These are phyloP conservation scores for Ranitomeya variabilis DNA, from an alignment of 2,113 vertebrate species.

Conservation along the genomic window DNA sequence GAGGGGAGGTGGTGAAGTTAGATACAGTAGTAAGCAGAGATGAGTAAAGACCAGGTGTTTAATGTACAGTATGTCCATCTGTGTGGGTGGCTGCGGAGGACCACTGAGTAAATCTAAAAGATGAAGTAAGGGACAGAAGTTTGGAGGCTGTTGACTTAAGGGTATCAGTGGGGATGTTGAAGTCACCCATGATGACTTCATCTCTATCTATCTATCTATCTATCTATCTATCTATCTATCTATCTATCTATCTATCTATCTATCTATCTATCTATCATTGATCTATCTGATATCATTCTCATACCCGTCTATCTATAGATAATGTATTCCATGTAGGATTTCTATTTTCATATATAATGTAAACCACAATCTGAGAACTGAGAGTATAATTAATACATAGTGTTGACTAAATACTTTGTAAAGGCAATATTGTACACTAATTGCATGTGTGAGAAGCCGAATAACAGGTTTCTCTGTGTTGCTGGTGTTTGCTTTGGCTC, in stretches of 20 bases:
- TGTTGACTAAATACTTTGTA: slow-evolving; percentile 30
- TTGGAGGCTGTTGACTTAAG: too few relatives aligned
- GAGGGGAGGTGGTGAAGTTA: too few relatives aligned
- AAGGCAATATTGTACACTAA: slow-evolving; percentile 35
- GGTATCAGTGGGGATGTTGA: too few relatives aligned
- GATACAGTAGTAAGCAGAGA: too few relatives aligned
- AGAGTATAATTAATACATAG: slow-evolving; percentile 21
- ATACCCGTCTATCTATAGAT: not conserved
- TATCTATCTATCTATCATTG: not conserved
- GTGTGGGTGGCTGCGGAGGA: too few relatives aligned
- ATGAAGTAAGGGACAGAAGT: too few relatives aligned
- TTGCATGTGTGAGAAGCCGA: slow-evolving; percentile 32
- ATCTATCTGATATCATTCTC: not conserved
- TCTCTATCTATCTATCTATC: slow-evolving; percentile 7
- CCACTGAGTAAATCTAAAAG: too few relatives aligned
- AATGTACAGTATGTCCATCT: too few relatives aligned
- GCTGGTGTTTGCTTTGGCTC: slow-evolving; percentile 44
- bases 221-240: not conserved
- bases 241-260: slow-evolving; percentile 4
- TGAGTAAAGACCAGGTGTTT: too few relatives aligned
- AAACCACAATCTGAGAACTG: slow-evolving; percentile 19
- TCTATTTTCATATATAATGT: not conserved
- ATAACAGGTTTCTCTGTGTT: slow-evolving; percentile 41
- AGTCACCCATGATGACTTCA: not conserved
- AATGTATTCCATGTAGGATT: not conserved